Conservation (phyloP, 2,888 invertebrate species). For the Drosophila affinis region DNA sequence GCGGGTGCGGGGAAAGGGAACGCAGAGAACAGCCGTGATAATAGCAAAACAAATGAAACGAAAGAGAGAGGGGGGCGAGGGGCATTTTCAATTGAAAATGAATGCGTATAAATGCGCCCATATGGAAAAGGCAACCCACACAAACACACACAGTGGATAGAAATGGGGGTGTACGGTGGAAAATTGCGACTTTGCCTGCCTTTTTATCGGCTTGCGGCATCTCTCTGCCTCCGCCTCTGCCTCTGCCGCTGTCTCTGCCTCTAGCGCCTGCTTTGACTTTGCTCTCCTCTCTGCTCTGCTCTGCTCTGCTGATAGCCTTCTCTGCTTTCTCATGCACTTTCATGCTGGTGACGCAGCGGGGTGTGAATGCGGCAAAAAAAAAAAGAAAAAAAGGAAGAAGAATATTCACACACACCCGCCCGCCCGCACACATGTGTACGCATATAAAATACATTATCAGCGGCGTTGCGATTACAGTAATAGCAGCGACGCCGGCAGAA, state of each 20-base stretch:
- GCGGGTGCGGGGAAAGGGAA: slow-evolving; percentile 6
- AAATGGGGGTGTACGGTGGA: slow-evolving; percentile 40
- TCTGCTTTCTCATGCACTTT: slow-evolving; percentile 35
- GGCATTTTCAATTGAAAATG: slow-evolving; percentile 74
- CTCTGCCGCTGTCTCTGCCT: background rate
- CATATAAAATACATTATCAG: slow-evolving; percentile 48
- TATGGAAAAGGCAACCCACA: slow-evolving; percentile 65
- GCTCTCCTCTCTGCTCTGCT: slow-evolving; percentile 28
- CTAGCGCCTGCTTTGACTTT: slow-evolving; percentile 1
- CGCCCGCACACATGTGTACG: slow-evolving; percentile 16
- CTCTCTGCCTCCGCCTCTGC: slow-evolving; percentile 16
- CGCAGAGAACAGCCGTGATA: slow-evolving; percentile 50
- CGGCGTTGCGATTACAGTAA: slow-evolving; percentile 55
- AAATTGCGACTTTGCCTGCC: slow-evolving; percentile 55
- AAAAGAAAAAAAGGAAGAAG: background rate
- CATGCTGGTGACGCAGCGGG: slow-evolving; percentile 34
- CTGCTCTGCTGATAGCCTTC: slow-evolving; percentile 65
- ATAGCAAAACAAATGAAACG: slow-evolving; percentile 63
- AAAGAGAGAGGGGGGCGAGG: slow-evolving; percentile 20
- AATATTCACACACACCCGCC: slow-evolving; percentile 3
- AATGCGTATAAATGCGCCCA: slow-evolving; percentile 78
- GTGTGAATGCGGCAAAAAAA: slow-evolving; percentile 50
- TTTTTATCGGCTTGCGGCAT: slow-evolving; percentile 60
- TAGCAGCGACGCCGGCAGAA: slow-evolving; percentile 42
- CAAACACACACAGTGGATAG: background rate